Percentiles rank a stretch among this genome's conserved stretches.
Conservation (phyloP, 2,113 vertebrate species). For the Mixornis gularis region DNA sequence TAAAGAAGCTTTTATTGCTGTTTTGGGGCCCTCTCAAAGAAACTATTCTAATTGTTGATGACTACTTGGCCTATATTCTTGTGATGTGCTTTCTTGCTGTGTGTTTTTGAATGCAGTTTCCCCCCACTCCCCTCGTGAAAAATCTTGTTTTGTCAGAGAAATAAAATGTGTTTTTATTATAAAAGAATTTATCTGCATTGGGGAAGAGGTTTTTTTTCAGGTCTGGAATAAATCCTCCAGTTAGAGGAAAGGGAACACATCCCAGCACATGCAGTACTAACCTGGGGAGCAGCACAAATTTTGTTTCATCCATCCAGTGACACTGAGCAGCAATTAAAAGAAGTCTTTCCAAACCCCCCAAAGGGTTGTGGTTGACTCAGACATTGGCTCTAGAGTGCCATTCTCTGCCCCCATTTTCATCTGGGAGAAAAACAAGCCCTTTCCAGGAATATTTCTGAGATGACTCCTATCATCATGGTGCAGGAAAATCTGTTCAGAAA, state of each 20-base stretch:
- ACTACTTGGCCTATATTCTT: neutral
- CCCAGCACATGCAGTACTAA: neutral
- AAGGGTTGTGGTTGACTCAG: neutral
- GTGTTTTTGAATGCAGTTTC: neutral
- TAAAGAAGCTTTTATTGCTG: neutral
- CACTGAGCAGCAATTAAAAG: neutral
- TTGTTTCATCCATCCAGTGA: neutral
- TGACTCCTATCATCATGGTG: neutral
- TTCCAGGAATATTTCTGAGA: neutral
- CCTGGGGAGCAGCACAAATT: neutral
- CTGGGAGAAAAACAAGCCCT: neutral
- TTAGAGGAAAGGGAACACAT: neutral
- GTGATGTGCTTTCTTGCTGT: neutral
- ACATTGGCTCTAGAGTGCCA: neutral
- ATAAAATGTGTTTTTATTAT: neutral
- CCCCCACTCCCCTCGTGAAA: neutral
- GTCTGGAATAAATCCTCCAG: neutral
- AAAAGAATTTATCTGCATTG: neutral
- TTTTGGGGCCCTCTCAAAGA: neutral
- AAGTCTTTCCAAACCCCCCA: neutral
- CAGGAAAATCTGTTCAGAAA: neutral
- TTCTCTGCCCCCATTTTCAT: neutral
- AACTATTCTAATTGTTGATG: neutral
- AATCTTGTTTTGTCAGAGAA: neutral
- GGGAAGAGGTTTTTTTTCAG: neutral